A percentile compares a stretch with the other conserved stretches of the same genome.
These are phyloP conservation scores for Tapera naevia DNA, from an alignment of 2,797 vertebrate genomes.

Conservation along the genomic window DNA sequence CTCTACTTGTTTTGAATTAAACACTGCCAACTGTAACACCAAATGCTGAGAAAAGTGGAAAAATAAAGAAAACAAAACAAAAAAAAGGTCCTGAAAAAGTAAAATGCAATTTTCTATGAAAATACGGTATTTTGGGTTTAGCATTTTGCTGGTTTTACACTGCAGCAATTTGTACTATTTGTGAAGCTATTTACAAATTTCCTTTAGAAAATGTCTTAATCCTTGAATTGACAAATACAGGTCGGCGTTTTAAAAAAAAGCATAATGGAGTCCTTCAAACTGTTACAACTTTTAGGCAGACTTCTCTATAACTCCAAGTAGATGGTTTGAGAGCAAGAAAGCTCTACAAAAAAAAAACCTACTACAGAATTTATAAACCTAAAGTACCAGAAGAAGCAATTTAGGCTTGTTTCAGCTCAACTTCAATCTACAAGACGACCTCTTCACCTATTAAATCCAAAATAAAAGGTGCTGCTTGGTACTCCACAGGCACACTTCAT, in stretches of 20 bases:
- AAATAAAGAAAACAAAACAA: not conserved
- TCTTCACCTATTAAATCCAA: not conserved
- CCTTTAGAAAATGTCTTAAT: not conserved
- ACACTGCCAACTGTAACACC: not conserved
- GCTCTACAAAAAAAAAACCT: too few species aligned
- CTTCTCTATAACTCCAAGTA: not conserved
- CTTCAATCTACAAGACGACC: not conserved
- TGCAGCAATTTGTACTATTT: not conserved
- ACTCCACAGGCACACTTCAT: not conserved
- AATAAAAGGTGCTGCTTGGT: not conserved
- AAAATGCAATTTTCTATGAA: not conserved
- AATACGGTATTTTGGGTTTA: not conserved
- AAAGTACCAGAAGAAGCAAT: not conserved
- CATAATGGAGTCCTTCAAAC: not conserved
- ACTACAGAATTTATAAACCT: not conserved
- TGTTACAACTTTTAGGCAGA: not conserved
- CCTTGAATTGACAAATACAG: not conserved
- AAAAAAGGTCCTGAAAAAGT: not conserved
- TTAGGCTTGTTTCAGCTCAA: not conserved
- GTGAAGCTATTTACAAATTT: not conserved
- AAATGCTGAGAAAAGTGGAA: not conserved
- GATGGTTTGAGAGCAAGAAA: not conserved
- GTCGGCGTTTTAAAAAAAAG: not conserved
- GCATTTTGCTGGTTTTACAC: not conserved
- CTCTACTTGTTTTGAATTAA: not conserved